Evolutionary conservation across 37 sponge, comb jelly and placozoan genomes (phyloP).

Genomic region (Agelas oroides): DNA sequence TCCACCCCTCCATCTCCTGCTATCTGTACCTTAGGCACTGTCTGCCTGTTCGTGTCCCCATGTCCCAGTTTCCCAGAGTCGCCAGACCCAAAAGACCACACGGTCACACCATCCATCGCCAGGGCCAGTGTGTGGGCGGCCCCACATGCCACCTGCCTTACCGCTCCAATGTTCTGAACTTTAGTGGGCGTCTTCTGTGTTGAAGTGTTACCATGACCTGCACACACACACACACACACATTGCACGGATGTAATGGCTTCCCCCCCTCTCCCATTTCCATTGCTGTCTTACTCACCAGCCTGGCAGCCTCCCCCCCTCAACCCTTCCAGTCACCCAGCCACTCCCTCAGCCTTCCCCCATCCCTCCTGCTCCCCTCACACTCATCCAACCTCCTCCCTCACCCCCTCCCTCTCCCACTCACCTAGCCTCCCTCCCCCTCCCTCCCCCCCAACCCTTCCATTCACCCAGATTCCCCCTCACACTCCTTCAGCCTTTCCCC

Average conservation of each 20-base stretch:
- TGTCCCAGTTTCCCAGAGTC: slow-evolving; percentile 90
- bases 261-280: too few relatives aligned
- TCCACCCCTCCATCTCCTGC: too few relatives aligned
- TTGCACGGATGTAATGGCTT: too few relatives aligned
- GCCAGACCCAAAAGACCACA: slow-evolving; percentile 91
- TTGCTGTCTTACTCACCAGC: too few relatives aligned
- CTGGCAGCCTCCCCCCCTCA: too few relatives aligned
- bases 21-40: slow-evolving; percentile 75
- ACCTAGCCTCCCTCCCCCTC: neutral
- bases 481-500: neutral
- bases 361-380: neutral
- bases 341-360: too few relatives aligned
- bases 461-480: neutral
- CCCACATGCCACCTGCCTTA: slow-evolving; percentile 83
- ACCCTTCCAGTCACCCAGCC: too few relatives aligned
- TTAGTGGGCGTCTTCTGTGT: slow-evolving; percentile 52
- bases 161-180: slow-evolving; percentile 41
- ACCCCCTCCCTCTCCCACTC: neutral
- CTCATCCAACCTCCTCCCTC: neutral
- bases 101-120: slow-evolving; percentile 66
- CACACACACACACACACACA: too few relatives aligned
- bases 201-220: slow-evolving; percentile 66
- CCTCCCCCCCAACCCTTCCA: neutral
- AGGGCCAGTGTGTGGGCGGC: slow-evolving; percentile 85
- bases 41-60: slow-evolving; percentile 75